Conservation (phyloP, 2,797 vertebrate species). For the Rachycentron canadum region DNA sequence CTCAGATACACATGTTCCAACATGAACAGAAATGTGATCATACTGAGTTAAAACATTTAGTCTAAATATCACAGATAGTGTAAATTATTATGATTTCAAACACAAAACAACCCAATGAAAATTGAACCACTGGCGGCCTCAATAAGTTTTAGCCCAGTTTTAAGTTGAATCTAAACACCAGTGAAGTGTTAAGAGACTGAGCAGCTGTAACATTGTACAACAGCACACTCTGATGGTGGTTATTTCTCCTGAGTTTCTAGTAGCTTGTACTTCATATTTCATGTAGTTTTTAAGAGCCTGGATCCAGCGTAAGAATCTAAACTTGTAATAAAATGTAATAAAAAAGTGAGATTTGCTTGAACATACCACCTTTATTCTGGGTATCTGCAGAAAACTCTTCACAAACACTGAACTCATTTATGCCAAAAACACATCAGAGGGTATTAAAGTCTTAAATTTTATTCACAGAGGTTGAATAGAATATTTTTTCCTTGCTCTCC, state of each 20-base stretch:
- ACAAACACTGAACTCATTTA: neutral
- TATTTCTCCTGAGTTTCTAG: neutral
- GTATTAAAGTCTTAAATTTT: neutral
- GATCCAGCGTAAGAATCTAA: neutral
- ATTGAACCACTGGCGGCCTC: no score
- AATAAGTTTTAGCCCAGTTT: no score
- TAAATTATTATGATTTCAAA: neutral
- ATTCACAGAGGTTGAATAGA: neutral
- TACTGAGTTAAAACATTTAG: neutral
- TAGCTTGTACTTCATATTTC: neutral
- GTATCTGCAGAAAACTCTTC: neutral
- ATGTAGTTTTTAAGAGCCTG: no score
- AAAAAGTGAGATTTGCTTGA: neutral
- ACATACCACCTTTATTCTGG: neutral
- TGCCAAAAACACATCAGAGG: neutral
- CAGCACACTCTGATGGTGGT: constrained; percentile 14
- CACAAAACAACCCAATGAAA: neutral
- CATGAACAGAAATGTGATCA: no score
- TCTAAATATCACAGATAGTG: neutral
- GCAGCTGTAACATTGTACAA: neutral
- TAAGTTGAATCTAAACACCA: no score
- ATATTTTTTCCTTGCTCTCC: neutral
- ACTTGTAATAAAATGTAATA: neutral
- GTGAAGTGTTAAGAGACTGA: no score
- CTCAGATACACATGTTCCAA: neutral